These are phyloP conservation scores for Trachops cirrhosus DNA, from an alignment of 2,797 vertebrate genomes.

Conservation along the genomic window DNA sequence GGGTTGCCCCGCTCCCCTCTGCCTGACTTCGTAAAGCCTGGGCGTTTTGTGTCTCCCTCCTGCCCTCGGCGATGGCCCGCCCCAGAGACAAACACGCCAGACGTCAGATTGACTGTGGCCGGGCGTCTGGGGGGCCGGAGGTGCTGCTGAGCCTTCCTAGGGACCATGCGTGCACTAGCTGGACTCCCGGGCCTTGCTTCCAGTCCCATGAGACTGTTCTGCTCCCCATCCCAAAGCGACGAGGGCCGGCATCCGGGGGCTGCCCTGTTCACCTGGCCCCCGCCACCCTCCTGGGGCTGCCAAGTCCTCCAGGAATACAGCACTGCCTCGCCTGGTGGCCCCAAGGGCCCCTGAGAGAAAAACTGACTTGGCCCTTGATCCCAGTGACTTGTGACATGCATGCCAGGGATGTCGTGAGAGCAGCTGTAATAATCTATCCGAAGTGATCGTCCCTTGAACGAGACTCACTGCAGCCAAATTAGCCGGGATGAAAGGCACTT, in stretches of 20 bases:
- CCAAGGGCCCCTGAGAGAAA: slow-evolving; percentile 52
- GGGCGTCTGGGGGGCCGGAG: background rate
- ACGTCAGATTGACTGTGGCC: background rate
- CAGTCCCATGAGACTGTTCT: background rate
- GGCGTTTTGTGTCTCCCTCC: background rate
- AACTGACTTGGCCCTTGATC: slow-evolving; percentile 56
- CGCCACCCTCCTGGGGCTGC: background rate
- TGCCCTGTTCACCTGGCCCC: background rate
- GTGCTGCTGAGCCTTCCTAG: background rate
- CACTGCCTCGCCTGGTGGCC: slow-evolving; percentile 31
- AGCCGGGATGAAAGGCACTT: slow-evolving; percentile 50
- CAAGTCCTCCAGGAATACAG: background rate
- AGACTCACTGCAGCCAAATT: slow-evolving; percentile 46
- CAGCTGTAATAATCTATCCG: slow-evolving; percentile 65
- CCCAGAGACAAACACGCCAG: background rate
- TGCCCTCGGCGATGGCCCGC: background rate
- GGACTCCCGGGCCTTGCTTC: background rate
- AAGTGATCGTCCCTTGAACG: slow-evolving; percentile 52
- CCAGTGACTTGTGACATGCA: slow-evolving; percentile 61
- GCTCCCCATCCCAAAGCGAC: background rate
- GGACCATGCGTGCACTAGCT: background rate
- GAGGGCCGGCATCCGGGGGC: background rate
- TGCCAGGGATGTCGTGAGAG: background rate
- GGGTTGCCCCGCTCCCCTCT: background rate
- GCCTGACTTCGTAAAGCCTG: background rate